Evolutionary conservation across 2,888 invertebrate genomes (phyloP), one percentile per base, ranked within the genome.

Genomic region (Salticus scenicus): DNA sequence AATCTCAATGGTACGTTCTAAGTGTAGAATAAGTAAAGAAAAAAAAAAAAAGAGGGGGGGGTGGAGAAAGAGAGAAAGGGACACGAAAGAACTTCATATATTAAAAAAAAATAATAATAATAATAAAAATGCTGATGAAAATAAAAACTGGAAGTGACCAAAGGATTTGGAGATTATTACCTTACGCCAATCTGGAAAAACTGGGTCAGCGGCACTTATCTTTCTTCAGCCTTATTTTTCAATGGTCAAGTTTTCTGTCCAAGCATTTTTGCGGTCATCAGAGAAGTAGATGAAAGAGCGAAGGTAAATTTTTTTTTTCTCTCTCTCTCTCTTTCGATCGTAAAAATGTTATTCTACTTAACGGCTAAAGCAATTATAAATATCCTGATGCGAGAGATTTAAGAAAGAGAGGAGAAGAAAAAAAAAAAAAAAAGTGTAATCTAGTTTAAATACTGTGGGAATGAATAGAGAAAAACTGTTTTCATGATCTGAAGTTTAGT

Each of bases 131-230:
- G 17, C 24, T 17, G 5, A 57, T n/a, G n/a, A 47, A 77, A 30
- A 24, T 57, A 47, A 33, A 69, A 47, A 31, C 30, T 33, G 8
- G 57, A 78, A 57, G 78, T 64, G 63, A 64, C 78, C 63, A 71
- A 71, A 78, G 64, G 41, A 71, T 78, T 78, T 63, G 27, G 47
- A 78, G 78, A 78, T 78, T 78, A 78, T 78, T 78, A 78, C 78
- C 78, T 78, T 78, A 78, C 71, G 63, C 78, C 64, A 78, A 64
- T 72, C 66, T 41, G 47, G 72, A 27, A 42, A 31, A 79, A 66
- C 66, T 79, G 33, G 79, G 79, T 79, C 79, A 79, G 33, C 79
- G 66, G 64, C 24, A 66, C 72, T 67, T 67, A 71, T 71, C 70
- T 20, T 70, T 78, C 72, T 71, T 0, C 30, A 30, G 31, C 31